Base-by-base conservation (phyloP, 2,797 vertebrate genomes). In the Hyperoplus immaculatus region DNA sequence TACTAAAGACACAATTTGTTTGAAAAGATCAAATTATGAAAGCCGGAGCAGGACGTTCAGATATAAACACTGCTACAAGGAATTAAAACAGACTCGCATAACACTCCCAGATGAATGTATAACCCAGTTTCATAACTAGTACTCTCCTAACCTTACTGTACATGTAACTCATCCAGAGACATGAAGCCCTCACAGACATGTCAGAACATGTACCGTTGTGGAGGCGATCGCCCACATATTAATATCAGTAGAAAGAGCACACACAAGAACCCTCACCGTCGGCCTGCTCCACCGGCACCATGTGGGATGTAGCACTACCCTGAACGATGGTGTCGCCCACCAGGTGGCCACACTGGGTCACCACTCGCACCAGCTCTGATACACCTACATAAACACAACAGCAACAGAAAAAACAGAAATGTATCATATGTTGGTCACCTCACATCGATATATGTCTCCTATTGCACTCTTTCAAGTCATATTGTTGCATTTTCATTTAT, bases 291-390 rank as follows among this genome's bases (percentile, higher is more conserved):
- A 96, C 95, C 0, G 95, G 96, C 72, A 97, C 96, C 94, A 96
- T 94, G 72, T 98, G 97, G 57, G 97, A 96, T 76, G 97, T 97
- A 41, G 96, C 95, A 0, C 96, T 97, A 15, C 97, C 97, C 42
- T 99, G 97, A 56, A 97, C 63, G 13, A 99, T 96, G 84, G 96
- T 95, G 89, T 99, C 97, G 0, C 97, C 95, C 86, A 98, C 92
- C 82, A 98, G 89, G 94, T 98, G 97, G 84, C 96, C 95, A 41
- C 97, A 97, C 84, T 96, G 96, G 74, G 96, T 95, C 77, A 99
- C 89, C 0, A 94, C 95, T 51, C 96, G 94, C 58, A 98, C 90
- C 84, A 99, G 87, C 60, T 93, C 92, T 29, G 94, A 92, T 63
- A 97, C 62, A 4, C 91, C 98, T 99, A 84, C 0, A 54, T n/a